phyloP scores from a whole-genome alignment of 2,888 invertebrate species.

The Cryptus viduatorius region DNA sequence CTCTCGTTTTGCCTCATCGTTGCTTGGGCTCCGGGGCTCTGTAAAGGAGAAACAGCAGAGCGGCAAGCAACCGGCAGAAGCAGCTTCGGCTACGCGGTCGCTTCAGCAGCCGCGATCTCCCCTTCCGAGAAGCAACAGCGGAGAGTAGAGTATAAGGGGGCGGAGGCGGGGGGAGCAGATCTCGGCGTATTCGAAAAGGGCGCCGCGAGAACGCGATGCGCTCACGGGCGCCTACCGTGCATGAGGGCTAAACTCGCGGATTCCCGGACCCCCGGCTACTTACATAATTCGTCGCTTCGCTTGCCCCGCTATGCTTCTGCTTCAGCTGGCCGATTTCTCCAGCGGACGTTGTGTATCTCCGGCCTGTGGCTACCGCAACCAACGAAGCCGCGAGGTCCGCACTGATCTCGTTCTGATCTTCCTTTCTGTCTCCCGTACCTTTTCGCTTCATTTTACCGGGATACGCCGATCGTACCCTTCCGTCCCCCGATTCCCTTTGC shows the following conservation, averaged over 20 bases:
- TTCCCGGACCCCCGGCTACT: conserved; percentile 70
- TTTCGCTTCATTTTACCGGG: not conserved
- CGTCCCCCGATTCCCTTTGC: not conserved
- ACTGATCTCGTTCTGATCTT: conserved; percentile 56
- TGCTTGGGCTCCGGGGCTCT: conserved; percentile 38
- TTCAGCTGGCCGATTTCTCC: not conserved
- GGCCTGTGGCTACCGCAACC: conserved; percentile 36
- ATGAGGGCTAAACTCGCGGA: conserved; percentile 58
- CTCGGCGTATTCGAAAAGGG: conserved; percentile 68
- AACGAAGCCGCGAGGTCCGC: conserved; percentile 38
- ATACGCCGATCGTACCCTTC: not conserved
- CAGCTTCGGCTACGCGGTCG: conserved; percentile 61
- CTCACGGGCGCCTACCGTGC: conserved; percentile 67
- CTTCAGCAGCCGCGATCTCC: conserved; percentile 66
- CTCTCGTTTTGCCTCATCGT: conserved; percentile 50
- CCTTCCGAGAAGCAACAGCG: conserved; percentile 70
- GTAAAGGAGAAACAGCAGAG: conserved; percentile 48
- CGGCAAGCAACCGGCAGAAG: conserved; percentile 41
- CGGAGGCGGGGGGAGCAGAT: too few relatives aligned
- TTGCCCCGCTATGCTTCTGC: conserved; percentile 36
- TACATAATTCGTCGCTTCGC: conserved; percentile 72
- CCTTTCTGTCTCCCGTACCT: conserved; percentile 18
- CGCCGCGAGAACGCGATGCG: conserved; percentile 68
- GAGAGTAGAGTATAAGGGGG: conserved; percentile 44
- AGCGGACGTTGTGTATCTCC: conserved; percentile 11